Percentiles rank a stretch among this genome's conserved stretches.
Conservation (phyloP, 2,113 vertebrate genomes). For the Hemiscyllium ocellatum region DNA sequence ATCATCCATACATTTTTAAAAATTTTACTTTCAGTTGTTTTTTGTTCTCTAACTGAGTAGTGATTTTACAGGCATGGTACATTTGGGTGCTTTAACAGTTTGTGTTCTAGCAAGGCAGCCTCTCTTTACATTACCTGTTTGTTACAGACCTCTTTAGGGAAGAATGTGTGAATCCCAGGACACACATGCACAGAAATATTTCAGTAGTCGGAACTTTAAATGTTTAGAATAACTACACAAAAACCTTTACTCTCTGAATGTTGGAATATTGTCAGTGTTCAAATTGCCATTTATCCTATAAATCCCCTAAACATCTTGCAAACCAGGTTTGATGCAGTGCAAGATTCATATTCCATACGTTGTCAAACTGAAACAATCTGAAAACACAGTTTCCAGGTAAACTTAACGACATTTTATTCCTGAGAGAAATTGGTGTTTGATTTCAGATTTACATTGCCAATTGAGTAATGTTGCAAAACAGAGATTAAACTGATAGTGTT, state of each 20-base stretch:
- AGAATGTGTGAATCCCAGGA: not conserved
- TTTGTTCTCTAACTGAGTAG: slow-evolving; percentile 41
- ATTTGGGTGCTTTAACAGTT: slow-evolving; percentile 56
- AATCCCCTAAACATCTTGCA: not conserved
- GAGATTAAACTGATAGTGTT: not conserved
- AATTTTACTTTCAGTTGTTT: not conserved
- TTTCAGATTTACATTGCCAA: not conserved
- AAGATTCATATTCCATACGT: not conserved
- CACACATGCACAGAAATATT: not conserved
- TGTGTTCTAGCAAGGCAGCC: not conserved
- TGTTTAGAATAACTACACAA: not conserved
- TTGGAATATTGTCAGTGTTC: not conserved
- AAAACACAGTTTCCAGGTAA: not conserved
- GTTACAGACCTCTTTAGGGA: not conserved
- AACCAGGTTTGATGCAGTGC: not conserved
- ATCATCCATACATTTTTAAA: not conserved
- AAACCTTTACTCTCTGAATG: not conserved
- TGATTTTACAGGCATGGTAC: slow-evolving; percentile 46
- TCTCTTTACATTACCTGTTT: not conserved
- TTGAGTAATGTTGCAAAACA: not conserved
- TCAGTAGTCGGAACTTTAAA: not conserved
- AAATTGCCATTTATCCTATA: not conserved
- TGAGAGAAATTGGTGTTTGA: not conserved
- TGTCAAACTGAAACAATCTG: not conserved
- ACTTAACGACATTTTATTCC: not conserved